Evolutionary conservation across 2,888 invertebrate genomes (phyloP).

Genomic region (Habrosyne pyritoides): DNA sequence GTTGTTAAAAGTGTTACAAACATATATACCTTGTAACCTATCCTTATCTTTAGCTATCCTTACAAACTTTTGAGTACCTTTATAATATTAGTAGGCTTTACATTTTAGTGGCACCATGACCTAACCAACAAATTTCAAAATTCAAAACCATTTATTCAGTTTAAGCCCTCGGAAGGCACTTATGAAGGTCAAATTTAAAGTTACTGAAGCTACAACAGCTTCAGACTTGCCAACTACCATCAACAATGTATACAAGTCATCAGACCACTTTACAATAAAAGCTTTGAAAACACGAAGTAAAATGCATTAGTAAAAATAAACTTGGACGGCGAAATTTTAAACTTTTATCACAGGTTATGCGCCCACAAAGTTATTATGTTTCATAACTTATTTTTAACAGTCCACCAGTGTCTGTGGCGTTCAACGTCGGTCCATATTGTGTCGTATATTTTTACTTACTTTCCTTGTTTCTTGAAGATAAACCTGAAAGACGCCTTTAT

Average conservation of each 20-base stretch:
- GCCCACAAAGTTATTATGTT: constrained; percentile 41
- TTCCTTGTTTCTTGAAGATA: not conserved
- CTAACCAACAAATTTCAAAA: no score
- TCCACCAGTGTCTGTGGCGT: constrained; percentile 7
- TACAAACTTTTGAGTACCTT: no score
- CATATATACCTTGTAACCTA: no score
- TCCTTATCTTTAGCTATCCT: no score
- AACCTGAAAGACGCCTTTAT: not conserved
- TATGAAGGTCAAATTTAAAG: no score
- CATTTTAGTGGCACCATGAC: no score
- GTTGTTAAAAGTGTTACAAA: no score
- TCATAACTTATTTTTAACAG: constrained; percentile 38
- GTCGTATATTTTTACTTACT: constrained; percentile 8
- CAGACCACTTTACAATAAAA: not conserved
- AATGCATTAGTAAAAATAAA: constrained; percentile 10
- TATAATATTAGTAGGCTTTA: no score
- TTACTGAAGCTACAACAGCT: no score
- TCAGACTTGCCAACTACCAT: not conserved
- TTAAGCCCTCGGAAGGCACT: no score
- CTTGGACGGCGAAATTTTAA: constrained; percentile 13
- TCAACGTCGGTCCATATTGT: constrained; percentile 6
- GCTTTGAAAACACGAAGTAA: not conserved
- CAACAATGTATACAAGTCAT: not conserved
- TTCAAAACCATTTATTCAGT: no score
- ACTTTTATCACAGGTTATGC: constrained; percentile 5